Evolutionary conservation across 2,797 vertebrate species (phyloP).

Genomic region (Acanthurus leucopareius): DNA sequence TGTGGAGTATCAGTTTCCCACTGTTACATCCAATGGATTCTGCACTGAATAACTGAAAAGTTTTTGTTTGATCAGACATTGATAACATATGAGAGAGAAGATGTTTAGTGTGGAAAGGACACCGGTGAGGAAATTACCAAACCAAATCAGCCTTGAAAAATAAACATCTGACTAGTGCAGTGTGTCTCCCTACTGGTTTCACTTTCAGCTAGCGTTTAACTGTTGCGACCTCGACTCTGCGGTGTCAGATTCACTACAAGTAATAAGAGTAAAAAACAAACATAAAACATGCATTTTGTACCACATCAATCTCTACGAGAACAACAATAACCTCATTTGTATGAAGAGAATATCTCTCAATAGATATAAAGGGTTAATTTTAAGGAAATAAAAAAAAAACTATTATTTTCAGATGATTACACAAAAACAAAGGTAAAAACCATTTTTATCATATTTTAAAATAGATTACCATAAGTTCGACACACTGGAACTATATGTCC

Average conservation of each 20-base stretch:
- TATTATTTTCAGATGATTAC: no score
- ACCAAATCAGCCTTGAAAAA: constrained; percentile 47
- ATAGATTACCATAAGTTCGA: no score
- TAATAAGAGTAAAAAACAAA: constrained; percentile 1
- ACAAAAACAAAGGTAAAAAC: no score
- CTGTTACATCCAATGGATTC: constrained; percentile 23
- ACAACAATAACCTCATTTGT: neutral
- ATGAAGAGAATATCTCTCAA: neutral
- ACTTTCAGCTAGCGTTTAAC: constrained; percentile 17
- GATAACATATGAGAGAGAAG: constrained; percentile 49
- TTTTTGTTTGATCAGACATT: constrained; percentile 57
- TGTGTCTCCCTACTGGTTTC: neutral
- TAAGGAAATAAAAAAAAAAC: no score
- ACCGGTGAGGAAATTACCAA: constrained; percentile 47
- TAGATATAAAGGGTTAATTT: no score
- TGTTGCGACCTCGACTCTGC: constrained; percentile 1
- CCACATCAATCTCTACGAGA: neutral
- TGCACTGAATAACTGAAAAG: constrained; percentile 47
- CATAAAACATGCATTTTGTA: neutral
- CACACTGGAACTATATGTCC: no score
- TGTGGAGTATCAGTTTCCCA: constrained; percentile 49
- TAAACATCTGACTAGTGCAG: constrained; percentile 36
- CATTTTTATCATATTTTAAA: no score
- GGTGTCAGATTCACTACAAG: neutral
- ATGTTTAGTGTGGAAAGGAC: constrained; percentile 38